Evolutionary conservation across 2,888 invertebrate genomes (phyloP).

Genomic region (Byasa hedistus): DNA sequence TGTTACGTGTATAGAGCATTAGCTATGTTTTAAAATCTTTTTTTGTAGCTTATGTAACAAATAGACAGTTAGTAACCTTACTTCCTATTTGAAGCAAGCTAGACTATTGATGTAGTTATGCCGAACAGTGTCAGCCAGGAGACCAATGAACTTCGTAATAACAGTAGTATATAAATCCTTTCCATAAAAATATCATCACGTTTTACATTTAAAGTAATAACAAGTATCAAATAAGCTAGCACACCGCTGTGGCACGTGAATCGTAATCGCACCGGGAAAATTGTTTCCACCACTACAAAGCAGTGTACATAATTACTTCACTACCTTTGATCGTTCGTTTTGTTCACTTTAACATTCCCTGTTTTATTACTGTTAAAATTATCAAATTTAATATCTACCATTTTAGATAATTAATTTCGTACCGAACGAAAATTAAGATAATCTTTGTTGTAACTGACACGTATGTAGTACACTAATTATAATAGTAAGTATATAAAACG

Average conservation of each 20-base stretch:
- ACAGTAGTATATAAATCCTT: background rate
- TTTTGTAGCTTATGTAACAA: too few species aligned
- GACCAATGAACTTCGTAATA: background rate
- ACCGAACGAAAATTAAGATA: too few species aligned
- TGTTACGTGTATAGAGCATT: too few species aligned
- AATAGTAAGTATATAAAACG: too few species aligned
- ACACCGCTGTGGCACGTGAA: background rate
- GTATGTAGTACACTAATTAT: too few species aligned
- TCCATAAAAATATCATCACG: background rate
- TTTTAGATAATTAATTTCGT: background rate
- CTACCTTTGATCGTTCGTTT: background rate
- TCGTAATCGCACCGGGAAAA: background rate
- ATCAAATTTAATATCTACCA: background rate
- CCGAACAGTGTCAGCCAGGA: too few species aligned
- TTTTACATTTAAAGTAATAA: background rate
- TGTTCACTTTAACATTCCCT: background rate
- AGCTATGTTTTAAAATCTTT: too few species aligned
- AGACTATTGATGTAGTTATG: too few species aligned
- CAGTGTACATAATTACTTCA: background rate
- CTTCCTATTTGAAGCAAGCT: too few species aligned
- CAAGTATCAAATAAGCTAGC: too few species aligned
- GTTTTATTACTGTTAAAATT: background rate
- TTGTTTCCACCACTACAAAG: background rate
- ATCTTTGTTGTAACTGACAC: too few species aligned
- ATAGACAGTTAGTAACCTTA: too few species aligned